Base-by-base conservation (phyloP, 2,888 invertebrate genomes). In the Criorhina ranunculi region DNA sequence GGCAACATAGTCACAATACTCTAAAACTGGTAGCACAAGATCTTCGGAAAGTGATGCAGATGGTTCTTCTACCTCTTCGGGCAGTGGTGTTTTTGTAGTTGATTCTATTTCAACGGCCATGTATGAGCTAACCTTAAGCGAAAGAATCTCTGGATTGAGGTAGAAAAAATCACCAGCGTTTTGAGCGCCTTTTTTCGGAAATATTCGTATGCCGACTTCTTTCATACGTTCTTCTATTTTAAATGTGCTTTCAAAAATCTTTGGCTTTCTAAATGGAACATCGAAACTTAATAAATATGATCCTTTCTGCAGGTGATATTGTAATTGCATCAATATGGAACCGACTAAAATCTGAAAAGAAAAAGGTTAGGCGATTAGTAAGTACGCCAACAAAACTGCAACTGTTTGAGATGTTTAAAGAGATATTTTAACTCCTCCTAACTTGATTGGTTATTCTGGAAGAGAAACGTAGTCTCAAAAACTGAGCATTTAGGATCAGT, bases 261-360 rank as follows among this genome's bases (percentile, higher is more conserved):
- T 60, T 37, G 60, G 49, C 2, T n/a, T 15, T 62, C n/a, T 72
- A 15, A 15, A 9, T 19, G 72, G 60, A 12, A 72, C 37, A 6
- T 72, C 51, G 12, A 60, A 72, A 62, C 40, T 53, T 8, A 53
- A 42, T 33, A 72, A 19, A 42, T 33, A 72, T 0, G 72, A 31
- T 29, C 51, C 62, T 12, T 53, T 60, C 6, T 60, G 72, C 31
- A 72, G 51, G 9, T 72, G 60, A 31, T 55, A 64, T 35, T 75
- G 64, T 5, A 75, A 29, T 29, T 75, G 75, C 75, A 75, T 64
- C 31, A 75, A 15, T 35, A 75, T 1, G 2, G 64, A 55, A 11
- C 75, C 75, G 11, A 64, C 46, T 37, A 75, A 12, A 24, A 75
- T 55, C 75, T 75, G 40, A 0, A 31, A 8, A 44, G n/a, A 33